These are phyloP conservation scores for Anoplius nigerrimus DNA, from an alignment of 2,888 invertebrate genomes.

Conservation along the genomic window DNA sequence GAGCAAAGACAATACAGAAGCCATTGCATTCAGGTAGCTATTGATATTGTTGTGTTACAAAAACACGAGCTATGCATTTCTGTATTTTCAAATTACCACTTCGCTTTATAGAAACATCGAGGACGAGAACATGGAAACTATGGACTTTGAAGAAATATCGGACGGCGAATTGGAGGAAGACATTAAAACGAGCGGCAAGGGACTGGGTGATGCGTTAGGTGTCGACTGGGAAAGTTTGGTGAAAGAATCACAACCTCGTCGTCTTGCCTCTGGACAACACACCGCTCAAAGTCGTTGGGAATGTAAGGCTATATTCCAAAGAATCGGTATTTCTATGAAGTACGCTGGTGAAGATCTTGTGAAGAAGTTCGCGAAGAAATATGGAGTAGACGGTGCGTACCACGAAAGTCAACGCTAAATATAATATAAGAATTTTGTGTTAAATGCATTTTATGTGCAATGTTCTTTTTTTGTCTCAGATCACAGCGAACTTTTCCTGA, in stretches of 20 bases:
- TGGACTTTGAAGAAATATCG: slow-evolving; percentile 93
- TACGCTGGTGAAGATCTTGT: slow-evolving; percentile 84
- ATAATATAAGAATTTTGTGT: no score
- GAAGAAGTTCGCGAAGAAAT: slow-evolving; percentile 70
- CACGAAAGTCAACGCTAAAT: no score
- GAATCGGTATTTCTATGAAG: slow-evolving; percentile 87
- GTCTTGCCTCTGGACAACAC: slow-evolving; percentile 69
- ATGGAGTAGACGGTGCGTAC: slow-evolving; percentile 49
- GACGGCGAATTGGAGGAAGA: slow-evolving; percentile 93
- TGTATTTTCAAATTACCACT: neutral
- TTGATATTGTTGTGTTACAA: slow-evolving; percentile 2
- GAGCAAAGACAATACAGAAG: slow-evolving; percentile 58
- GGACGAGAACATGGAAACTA: slow-evolving; percentile 83
- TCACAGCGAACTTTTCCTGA: slow-evolving; percentile 59
- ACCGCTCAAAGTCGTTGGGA: slow-evolving; percentile 88
- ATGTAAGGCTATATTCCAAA: slow-evolving; percentile 85
- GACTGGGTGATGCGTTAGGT: slow-evolving; percentile 93
- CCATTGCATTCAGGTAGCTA: slow-evolving; percentile 51
- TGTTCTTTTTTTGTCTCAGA: slow-evolving; percentile 41
- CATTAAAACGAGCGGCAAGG: slow-evolving; percentile 79
- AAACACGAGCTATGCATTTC: neutral
- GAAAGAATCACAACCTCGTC: slow-evolving; percentile 82
- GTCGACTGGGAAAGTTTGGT: slow-evolving; percentile 96
- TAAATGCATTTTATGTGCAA: no score
- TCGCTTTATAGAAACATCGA: slow-evolving; percentile 74